phyloP scores from a whole-genome alignment of 2,888 invertebrate genomes.

The Theristus sp. region DNA sequence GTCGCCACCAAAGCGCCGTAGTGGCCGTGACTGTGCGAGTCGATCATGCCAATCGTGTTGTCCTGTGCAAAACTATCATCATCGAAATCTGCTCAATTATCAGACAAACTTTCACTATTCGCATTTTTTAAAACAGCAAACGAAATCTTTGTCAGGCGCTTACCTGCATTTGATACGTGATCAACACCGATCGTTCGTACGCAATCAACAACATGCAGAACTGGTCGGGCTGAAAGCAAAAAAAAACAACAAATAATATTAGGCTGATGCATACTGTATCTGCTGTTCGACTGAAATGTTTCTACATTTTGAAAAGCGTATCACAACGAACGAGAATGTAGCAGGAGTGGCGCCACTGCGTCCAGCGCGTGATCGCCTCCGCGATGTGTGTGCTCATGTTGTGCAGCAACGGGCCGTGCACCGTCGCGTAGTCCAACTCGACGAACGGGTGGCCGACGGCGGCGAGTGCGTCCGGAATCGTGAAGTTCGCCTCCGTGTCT shows the following conservation, averaged over 20 bases:
- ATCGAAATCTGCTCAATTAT: no score
- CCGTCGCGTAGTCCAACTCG: not conserved
- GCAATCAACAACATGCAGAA: not conserved
- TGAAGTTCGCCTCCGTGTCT: not conserved
- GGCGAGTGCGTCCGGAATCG: not conserved
- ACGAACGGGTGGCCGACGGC: not conserved
- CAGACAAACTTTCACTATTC: no score
- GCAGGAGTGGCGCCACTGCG: no score
- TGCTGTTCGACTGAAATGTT: no score
- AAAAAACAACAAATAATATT: no score
- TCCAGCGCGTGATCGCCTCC: no score
- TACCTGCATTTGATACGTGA: not conserved
- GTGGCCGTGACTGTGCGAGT: not conserved
- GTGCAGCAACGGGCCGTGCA: not conserved
- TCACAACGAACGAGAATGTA: no score
- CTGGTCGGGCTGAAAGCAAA: no score
- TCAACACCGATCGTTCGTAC: not conserved
- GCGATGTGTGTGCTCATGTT: not conserved
- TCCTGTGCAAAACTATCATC: no score
- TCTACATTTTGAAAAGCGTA: no score
- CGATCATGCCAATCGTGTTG: not conserved
- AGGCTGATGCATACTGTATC: no score
- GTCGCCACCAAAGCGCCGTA: constrained; percentile 1
- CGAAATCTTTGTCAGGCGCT: not conserved
- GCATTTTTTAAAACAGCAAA: not conserved